These are phyloP conservation scores for Calidris pugnax DNA, from an alignment of 2,113 vertebrate species.

Conservation along the genomic window DNA sequence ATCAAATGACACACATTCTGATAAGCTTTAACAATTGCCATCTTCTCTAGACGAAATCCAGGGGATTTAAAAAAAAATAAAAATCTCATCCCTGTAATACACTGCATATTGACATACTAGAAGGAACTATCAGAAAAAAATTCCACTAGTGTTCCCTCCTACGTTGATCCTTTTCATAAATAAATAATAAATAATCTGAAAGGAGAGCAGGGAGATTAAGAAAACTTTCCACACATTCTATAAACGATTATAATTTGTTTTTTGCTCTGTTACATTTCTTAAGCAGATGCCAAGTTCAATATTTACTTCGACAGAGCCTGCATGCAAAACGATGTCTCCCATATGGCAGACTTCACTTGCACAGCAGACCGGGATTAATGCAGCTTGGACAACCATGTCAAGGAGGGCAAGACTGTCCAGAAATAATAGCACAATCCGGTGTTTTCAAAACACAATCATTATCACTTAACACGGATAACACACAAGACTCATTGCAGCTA, in stretches of 20 bases:
- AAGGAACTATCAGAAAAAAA: not conserved
- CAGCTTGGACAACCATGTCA: not conserved
- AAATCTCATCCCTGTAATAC: not conserved
- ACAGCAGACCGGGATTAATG: conserved; percentile 15
- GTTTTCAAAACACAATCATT: not conserved
- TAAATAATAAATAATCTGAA: conserved; percentile 8
- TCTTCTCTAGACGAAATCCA: not conserved
- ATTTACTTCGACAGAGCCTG: conserved; percentile 28
- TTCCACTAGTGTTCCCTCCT: not conserved
- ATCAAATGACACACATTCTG: not conserved
- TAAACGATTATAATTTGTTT: not conserved
- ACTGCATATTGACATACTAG: not conserved
- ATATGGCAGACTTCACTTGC: conserved; percentile 1
- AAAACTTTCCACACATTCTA: conserved; percentile 25
- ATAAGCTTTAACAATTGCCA: not conserved
- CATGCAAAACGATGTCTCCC: not conserved
- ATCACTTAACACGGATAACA: not conserved
- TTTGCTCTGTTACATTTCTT: conserved; percentile 2
- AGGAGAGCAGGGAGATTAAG: not conserved
- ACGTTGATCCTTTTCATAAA: not conserved
- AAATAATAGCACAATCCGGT: not conserved
- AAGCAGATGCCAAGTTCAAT: conserved; percentile 35
- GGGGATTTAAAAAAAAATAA: not conserved
- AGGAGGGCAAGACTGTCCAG: not conserved
- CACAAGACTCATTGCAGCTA: not conserved